Conservation (phyloP, 2,797 vertebrate species). For the Paguma larvata region DNA sequence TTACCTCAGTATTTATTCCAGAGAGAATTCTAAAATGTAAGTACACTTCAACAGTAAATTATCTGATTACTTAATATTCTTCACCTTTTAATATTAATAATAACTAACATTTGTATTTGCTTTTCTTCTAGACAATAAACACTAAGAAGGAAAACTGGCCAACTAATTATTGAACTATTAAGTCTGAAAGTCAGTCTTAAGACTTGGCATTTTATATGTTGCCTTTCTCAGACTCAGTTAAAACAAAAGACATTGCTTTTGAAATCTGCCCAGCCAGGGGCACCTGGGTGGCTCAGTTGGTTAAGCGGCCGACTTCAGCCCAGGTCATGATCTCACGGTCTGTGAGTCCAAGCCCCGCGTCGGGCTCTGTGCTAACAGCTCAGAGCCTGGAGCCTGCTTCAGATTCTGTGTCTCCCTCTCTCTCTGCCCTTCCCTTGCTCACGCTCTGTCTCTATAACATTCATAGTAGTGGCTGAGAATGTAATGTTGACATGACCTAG, state of each 20-base stretch:
- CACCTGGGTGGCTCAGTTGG: too few species aligned
- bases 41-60: neutral
- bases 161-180: slow-evolving; percentile 14
- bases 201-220: slow-evolving; percentile 2
- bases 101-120: slow-evolving; percentile 3
- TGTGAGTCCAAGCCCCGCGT: too few species aligned
- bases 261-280: neutral
- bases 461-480: neutral
- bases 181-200: neutral
- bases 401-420: too few species aligned
- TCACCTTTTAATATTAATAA: slow-evolving; percentile 33
- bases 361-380: too few species aligned
- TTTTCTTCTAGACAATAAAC: slow-evolving; percentile 17
- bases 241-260: neutral
- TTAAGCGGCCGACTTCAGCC: too few species aligned
- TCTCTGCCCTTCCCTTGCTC: too few species aligned
- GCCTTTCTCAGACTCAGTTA: neutral
- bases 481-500: neutral
- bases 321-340: too few species aligned
- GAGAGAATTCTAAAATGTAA: slow-evolving; percentile 44
- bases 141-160: neutral
- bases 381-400: too few species aligned
- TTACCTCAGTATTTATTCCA: neutral
- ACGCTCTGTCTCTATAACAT: neutral
- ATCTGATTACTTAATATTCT: slow-evolving; percentile 3